These are phyloP conservation scores for Magallana gigas DNA, from an alignment of 1,140 invertebrate genomes.

Conservation along the genomic window DNA sequence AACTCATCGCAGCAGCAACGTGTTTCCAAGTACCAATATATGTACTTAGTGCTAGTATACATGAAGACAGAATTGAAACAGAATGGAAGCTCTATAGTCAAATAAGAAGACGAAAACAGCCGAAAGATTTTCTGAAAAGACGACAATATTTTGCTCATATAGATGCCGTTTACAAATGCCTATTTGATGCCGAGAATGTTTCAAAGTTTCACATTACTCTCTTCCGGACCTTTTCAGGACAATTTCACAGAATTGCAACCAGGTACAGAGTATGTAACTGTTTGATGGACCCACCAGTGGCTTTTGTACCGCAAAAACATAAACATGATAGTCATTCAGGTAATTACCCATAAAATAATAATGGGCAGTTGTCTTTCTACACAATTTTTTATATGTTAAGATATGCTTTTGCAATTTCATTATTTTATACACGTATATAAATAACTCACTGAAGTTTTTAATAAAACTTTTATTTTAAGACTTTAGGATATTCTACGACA, in stretches of 20 bases:
- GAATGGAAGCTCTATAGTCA: conserved; percentile 10
- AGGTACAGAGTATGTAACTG: neutral
- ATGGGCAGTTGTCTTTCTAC: neutral
- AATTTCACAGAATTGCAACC: neutral
- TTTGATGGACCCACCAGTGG: neutral
- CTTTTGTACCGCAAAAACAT: neutral
- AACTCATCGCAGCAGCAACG: conserved; percentile 7
- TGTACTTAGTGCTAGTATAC: conserved; percentile 4
- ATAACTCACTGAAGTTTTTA: neutral
- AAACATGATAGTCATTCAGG: neutral
- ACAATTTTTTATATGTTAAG: neutral
- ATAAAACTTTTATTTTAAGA: neutral
- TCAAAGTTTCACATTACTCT: conserved; percentile 9
- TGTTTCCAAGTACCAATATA: conserved; percentile 41
- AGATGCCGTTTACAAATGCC: neutral
- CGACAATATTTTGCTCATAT: neutral
- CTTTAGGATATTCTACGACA: conserved; percentile 1
- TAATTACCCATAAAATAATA: neutral
- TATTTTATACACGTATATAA: neutral
- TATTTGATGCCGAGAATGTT: too few species aligned
- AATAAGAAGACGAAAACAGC: neutral
- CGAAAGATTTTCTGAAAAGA: neutral
- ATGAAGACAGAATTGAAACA: neutral
- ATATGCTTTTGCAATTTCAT: neutral
- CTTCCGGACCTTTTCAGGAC: neutral